Evolutionary conservation across 2,113 vertebrate species (phyloP).

Genomic region (Axis porcinus): DNA sequence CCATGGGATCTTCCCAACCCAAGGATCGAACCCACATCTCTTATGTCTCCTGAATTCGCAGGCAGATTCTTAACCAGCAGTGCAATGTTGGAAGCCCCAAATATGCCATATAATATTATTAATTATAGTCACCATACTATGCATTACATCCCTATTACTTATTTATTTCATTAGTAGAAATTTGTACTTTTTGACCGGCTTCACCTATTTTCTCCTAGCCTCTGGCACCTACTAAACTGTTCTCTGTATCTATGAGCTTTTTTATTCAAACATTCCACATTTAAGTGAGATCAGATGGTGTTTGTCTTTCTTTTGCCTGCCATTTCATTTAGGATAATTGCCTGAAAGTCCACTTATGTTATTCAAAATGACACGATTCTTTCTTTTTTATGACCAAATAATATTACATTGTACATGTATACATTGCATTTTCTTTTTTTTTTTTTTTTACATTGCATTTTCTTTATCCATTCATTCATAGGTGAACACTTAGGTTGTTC

Average conservation of each 20-base stretch:
- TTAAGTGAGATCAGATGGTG: background rate
- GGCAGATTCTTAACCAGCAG: background rate
- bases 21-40: background rate
- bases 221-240: background rate
- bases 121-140: background rate
- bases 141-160: background rate
- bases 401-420: background rate
- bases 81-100: background rate
- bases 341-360: background rate
- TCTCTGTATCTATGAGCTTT: background rate
- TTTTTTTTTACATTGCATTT: background rate
- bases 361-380: background rate
- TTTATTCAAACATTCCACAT: background rate
- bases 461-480: background rate
- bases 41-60: background rate
- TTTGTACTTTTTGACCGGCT: background rate
- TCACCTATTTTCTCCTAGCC: background rate
- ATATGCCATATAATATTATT: background rate
- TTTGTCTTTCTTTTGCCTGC: background rate
- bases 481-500: background rate
- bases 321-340: background rate
- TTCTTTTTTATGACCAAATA: background rate
- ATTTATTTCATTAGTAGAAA: background rate
- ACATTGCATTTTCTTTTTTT: background rate
- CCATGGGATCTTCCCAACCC: background rate